phyloP scores from a whole-genome alignment of 2,797 vertebrate genomes.

The Rhabdophis nuchalis region DNA sequence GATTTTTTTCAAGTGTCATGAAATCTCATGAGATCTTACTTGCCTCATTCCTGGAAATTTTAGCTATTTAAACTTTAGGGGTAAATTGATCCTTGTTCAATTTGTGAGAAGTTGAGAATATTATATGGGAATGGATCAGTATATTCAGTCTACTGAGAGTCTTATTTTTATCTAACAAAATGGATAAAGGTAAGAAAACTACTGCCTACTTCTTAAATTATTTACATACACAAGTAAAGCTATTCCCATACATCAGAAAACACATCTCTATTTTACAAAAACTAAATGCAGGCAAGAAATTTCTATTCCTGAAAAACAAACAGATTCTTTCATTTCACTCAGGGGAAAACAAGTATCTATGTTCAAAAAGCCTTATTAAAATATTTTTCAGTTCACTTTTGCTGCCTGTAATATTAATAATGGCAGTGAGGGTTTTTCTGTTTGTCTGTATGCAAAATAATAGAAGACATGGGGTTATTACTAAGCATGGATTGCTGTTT shows the following conservation, averaged over 20 bases:
- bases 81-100: background rate
- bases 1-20: background rate
- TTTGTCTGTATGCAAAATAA: background rate
- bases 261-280: background rate
- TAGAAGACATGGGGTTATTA: background rate
- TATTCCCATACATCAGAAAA: background rate
- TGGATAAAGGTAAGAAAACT: background rate
- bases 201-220: background rate
- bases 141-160: background rate
- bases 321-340: background rate
- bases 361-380: background rate
- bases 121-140: background rate
- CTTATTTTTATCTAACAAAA: background rate
- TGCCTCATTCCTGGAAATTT: background rate
- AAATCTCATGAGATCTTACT: background rate
- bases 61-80: background rate
- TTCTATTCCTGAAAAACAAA: background rate
- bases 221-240: background rate
- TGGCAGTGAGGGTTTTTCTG: background rate
- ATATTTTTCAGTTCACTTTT: background rate
- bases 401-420: background rate
- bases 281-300: background rate
- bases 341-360: background rate
- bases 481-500: background rate
- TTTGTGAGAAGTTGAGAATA: background rate